Evolutionary conservation across 2,888 invertebrate genomes (phyloP).

Genomic region (Anarsia innoxiella): DNA sequence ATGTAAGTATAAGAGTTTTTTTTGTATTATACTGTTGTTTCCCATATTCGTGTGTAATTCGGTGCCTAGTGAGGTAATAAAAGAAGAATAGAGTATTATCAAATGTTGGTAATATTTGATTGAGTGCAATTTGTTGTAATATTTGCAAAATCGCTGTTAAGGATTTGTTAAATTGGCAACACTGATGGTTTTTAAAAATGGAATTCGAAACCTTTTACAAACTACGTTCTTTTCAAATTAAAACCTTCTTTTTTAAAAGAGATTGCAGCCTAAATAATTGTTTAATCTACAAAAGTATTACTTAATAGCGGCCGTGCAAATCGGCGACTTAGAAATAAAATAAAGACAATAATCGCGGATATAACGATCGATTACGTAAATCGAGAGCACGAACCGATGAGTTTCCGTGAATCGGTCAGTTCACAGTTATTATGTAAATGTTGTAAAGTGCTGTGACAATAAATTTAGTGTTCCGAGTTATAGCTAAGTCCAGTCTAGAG

Average conservation of each 20-base stretch:
- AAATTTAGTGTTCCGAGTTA: constrained; percentile 3
- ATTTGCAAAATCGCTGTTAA: too few relatives aligned
- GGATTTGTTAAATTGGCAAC: too few relatives aligned
- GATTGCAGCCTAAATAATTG: constrained; percentile 15
- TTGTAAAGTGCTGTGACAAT: constrained; percentile 6
- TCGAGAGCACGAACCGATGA: constrained; percentile 34
- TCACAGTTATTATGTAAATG: constrained; percentile 15
- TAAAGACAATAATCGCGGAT: constrained; percentile 33
- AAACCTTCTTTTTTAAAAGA: too few relatives aligned
- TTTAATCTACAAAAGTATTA: constrained; percentile 26
- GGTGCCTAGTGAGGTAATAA: constrained; percentile 37
- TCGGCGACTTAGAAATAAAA: constrained; percentile 33
- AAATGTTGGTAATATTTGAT: constrained; percentile 46
- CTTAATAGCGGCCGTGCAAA: constrained; percentile 31
- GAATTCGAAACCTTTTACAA: too few relatives aligned
- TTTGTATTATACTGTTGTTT: constrained; percentile 38
- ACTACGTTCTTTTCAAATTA: background rate
- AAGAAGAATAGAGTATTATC: constrained; percentile 54
- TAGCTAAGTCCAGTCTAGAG: background rate
- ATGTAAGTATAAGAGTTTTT: constrained; percentile 33
- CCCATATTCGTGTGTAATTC: constrained; percentile 44
- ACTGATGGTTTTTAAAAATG: background rate
- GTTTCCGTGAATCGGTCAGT: constrained; percentile 23
- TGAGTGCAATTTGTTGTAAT: constrained; percentile 20
- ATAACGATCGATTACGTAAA: constrained; percentile 44